Evolutionary conservation across 2,888 invertebrate genomes (phyloP).

Genomic region (Thereva nobilitata): DNA sequence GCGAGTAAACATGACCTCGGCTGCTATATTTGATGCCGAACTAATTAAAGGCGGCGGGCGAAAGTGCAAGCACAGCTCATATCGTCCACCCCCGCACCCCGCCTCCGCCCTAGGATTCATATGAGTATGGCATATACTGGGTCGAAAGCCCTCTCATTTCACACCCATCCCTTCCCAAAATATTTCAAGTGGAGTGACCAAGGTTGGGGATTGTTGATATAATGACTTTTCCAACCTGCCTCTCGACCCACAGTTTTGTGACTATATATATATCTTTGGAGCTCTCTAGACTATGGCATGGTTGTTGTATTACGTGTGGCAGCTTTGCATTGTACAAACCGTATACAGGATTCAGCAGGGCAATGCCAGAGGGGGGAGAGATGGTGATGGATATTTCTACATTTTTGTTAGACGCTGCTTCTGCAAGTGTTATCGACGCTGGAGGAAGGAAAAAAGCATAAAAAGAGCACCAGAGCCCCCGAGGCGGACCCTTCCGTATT

Average conservation of each 20-base stretch:
- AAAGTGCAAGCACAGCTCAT: slow-evolving; percentile 24
- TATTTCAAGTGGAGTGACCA: slow-evolving; percentile 10
- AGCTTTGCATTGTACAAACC: too few relatives aligned
- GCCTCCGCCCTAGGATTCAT: neutral
- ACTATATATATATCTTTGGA: neutral
- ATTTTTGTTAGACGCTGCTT: too few relatives aligned
- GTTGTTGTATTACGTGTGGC: too few relatives aligned
- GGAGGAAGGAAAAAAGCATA: too few relatives aligned
- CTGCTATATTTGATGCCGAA: neutral
- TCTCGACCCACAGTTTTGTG: neutral
- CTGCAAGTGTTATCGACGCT: too few relatives aligned
- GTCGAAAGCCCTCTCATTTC: neutral
- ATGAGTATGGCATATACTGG: neutral
- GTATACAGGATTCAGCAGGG: too few relatives aligned
- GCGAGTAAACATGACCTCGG: too few relatives aligned
- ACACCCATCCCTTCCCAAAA: neutral
- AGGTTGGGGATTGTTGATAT: slow-evolving; percentile 17
- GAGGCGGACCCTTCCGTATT: too few relatives aligned
- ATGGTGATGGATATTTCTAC: too few relatives aligned
- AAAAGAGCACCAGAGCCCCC: too few relatives aligned
- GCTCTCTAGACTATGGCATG: too few relatives aligned
- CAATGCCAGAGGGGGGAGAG: too few relatives aligned
- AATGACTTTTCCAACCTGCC: slow-evolving; percentile 9
- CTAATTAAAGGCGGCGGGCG: slow-evolving; percentile 13
- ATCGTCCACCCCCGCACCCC: neutral